Conservation (phyloP, 2,797 vertebrate genomes). For the Pangasius mekongensis region DNA sequence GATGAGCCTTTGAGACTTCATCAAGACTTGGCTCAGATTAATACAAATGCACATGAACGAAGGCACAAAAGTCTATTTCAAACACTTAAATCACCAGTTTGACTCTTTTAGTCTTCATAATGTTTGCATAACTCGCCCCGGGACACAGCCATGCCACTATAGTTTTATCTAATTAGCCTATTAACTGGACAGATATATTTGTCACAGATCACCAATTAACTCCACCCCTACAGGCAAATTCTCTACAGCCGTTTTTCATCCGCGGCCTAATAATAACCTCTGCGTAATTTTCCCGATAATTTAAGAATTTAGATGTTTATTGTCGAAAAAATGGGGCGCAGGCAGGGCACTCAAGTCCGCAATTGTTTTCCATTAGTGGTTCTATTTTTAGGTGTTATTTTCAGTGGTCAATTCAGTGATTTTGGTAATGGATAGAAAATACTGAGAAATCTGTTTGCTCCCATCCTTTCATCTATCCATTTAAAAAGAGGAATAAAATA, state of each 20-base stretch:
- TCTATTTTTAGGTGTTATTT: conserved; percentile 4
- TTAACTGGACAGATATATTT: conserved; percentile 68
- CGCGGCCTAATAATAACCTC: conserved; percentile 62
- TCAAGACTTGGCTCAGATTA: not conserved
- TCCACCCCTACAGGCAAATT: conserved; percentile 60
- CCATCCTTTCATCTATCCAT: not conserved
- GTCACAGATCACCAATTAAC: conserved; percentile 66
- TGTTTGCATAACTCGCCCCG: conserved; percentile 50
- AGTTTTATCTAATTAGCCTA: conserved; percentile 73
- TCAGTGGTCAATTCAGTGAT: not conserved
- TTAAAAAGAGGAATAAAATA: not conserved
- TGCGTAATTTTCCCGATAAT: conserved; percentile 70
- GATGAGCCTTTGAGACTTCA: no score
- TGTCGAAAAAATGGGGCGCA: not conserved
- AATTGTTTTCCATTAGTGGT: not conserved
- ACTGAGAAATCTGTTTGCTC: not conserved
- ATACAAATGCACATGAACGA: not conserved
- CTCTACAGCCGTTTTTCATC: conserved; percentile 67
- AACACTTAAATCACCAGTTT: not conserved
- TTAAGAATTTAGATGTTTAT: conserved; percentile 57
- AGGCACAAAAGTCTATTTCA: not conserved
- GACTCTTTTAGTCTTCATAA: not conserved
- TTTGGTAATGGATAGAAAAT: not conserved
- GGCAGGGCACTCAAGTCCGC: no score
- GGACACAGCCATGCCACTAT: conserved; percentile 58